Base-by-base conservation (phyloP, 2,797 vertebrate species). In the Poeciliopsis turneri region DNA sequence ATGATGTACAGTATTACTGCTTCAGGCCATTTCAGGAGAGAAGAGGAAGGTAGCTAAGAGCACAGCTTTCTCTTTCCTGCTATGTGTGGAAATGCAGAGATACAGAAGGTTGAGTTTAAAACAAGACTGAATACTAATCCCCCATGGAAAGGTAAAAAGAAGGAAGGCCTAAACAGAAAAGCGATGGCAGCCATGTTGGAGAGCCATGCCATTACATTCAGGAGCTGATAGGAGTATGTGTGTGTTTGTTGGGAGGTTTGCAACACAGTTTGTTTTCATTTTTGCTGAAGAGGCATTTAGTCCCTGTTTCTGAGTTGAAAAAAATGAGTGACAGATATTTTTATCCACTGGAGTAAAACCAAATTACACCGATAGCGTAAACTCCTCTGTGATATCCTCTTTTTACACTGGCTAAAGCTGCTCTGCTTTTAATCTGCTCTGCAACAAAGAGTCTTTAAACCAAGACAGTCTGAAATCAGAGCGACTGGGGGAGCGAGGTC, bases 1-100 rank as follows among this genome's bases (percentile, higher is more conserved):
- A 88, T 90, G 88, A 90, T 89, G 91, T 88, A 88, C 89, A 71
- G 89, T 68, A 57, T 75, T 77, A 77, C 84, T 51, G 90, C 91
- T 92, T 66, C 80, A 12, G 83, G 90, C 86, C 84, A 79, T 75
- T 86, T 88, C 89, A 82, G 89, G 84, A 82, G 84, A 78, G 49
- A 76, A 86, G 78, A 80, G 78, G 84, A 85, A 84, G 78, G 76
- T 84, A 86, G 80, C 79, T 61, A 74, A 84, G 82, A 82, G 41
- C 73, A 70, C 18, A 77, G 78, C 77, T 79, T 9, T 71, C 78
- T 80, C 39, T 18, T 68, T 25, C 61, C 13, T 43, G 72, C 74
- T 73, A 75, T 59, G 30, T 84, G 39, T 30, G 66, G 59, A 71
- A 66, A 76, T 90, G 45, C 55, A 78, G 57, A 79, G 57, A 36